Percentiles rank a stretch among this genome's conserved stretches.
phyloP scores from a whole-genome alignment of 1,140 invertebrate genomes.

The Pemphigus obesinymphae region DNA sequence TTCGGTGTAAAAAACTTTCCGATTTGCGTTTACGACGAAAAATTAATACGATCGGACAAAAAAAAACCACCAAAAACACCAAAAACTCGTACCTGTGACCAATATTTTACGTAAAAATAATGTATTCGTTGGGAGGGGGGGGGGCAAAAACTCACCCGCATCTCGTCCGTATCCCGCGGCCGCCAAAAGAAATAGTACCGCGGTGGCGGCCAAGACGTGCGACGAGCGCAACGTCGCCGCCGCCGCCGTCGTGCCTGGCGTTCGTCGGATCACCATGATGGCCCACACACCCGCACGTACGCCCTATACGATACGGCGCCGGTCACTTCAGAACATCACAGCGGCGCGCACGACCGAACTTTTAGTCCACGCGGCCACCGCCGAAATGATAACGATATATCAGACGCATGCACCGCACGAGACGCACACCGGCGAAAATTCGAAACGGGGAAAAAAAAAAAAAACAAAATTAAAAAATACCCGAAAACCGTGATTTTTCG shows the following conservation, averaged over 20 bases:
- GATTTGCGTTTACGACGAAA: no score
- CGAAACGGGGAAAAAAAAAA: not conserved
- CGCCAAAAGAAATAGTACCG: not conserved
- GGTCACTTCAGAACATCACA: constrained; percentile 8
- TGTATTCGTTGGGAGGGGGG: no score
- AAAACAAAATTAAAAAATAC: not conserved
- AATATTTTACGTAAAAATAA: no score
- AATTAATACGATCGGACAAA: no score
- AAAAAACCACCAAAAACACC: no score
- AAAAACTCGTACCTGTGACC: no score
- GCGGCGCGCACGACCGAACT: not conserved
- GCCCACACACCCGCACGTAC: not conserved
- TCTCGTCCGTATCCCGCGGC: not conserved
- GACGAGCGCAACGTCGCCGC: not conserved
- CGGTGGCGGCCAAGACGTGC: constrained; percentile 14
- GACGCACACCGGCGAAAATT: not conserved
- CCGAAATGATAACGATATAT: not conserved
- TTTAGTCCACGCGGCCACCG: not conserved
- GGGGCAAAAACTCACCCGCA: not conserved
- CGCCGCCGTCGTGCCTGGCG: not conserved
- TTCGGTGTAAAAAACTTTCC: no score
- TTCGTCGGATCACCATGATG: constrained; percentile 18
- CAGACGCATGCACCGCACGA: not conserved
- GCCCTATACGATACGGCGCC: not conserved
- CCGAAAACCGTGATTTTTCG: not conserved